Evolutionary conservation across 2,888 invertebrate genomes (phyloP).

Genomic region (Lutraria lutraria): DNA sequence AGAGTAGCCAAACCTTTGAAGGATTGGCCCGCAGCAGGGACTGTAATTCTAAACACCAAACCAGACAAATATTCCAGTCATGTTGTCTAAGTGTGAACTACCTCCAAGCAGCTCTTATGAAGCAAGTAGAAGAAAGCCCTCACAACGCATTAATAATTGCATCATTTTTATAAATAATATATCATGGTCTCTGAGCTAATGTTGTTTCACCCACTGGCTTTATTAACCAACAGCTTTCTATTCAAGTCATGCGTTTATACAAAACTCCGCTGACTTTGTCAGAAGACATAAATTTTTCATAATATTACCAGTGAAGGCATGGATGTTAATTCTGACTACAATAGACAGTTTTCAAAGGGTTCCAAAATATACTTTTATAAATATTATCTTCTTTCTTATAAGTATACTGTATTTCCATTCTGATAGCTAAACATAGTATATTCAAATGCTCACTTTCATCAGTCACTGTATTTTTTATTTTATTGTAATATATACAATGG

Average conservation of each 20-base stretch:
- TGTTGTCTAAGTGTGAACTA: slow-evolving; percentile 24
- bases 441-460: no score
- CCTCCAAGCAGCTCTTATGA: background rate
- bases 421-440: no score
- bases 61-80: slow-evolving; percentile 18
- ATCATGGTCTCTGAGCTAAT: slow-evolving; percentile 24
- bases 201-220: background rate
- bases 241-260: background rate
- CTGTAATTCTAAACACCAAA: background rate
- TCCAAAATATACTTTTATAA: no score
- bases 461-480: no score
- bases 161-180: slow-evolving; percentile 40
- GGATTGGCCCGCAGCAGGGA: background rate
- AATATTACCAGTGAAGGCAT: background rate
- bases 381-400: no score
- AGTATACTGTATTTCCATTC: no score
- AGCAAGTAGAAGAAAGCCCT: slow-evolving; percentile 7
- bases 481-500: no score
- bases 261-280: background rate
- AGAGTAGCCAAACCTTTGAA: background rate
- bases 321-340: background rate
- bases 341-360: no score
- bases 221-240: slow-evolving; percentile 3
- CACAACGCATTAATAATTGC: slow-evolving; percentile 25
- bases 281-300: background rate